Base-by-base conservation (phyloP, 2,113 vertebrate genomes). In the Tapirus terrestris region DNA sequence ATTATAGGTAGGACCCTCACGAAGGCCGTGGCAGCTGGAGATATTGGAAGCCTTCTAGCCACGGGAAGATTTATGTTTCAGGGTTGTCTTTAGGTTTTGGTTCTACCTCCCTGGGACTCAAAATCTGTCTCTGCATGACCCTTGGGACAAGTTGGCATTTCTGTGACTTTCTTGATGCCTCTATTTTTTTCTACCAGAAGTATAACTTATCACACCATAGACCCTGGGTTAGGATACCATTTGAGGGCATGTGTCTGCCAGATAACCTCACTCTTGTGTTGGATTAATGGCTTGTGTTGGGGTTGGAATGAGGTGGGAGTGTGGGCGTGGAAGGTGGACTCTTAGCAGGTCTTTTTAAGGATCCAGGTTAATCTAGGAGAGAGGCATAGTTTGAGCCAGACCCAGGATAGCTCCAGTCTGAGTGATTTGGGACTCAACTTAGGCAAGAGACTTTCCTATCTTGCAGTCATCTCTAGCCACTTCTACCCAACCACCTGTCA, bases 71-170 rank as follows among this genome's bases (percentile, higher is more conserved):
- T 88, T 56, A 39, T 53, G 33, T 36, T 82, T 91, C 29, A 58
- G 51, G 27, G 27, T 68, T 93, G 51, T 73, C 36, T 97, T 81
- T 94, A 58, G 77, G 48, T 85, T 94, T 97, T 33, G 16, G 29
- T 89, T 96, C 27, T 95, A 56, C 43, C 29, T 94, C 29, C 33
- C 10, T 93, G 39, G 39, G 93, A 91, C 82, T 94, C 23, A 88
- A 16, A 77, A 67, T 85, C 53, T 43, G 56, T 39, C 33, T 79
- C 25, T 97, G 36, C 21, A n/a, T 84, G 81, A 21, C 33, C 36
- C 14, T 91, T 93, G 45, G 73, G n/a, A 88, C 77, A 93, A 67
- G 65, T 72, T 83, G 39, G 79, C 16, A 36, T 96, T 96, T 91
- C 72, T 80, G 0, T 89, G 68, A 63, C 25, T 97, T 98, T 91